Percentiles rank a stretch among this genome's conserved stretches.
Conservation (phyloP, 1,140 invertebrate species). For the Drosophila repletoides region DNA sequence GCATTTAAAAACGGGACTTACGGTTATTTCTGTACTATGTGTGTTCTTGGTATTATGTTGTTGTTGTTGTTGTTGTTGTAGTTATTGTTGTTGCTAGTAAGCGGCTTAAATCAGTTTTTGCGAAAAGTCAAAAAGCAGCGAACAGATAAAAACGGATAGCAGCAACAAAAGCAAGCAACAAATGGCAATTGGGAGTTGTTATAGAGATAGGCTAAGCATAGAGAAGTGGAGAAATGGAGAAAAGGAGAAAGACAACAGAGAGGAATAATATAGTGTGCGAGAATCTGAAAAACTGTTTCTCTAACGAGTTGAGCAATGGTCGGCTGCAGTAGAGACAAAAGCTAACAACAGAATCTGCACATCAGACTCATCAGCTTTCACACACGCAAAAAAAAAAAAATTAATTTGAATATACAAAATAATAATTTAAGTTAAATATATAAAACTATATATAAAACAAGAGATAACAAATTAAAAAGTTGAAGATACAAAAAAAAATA, state of each 20-base stretch:
- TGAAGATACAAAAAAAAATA: too few relatives aligned
- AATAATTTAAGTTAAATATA: too few relatives aligned
- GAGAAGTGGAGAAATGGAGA: neutral
- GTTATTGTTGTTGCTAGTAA: constrained; percentile 34
- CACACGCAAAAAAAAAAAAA: too few relatives aligned
- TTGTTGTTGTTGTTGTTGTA: neutral
- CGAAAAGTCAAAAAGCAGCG: constrained; percentile 50
- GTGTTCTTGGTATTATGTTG: neutral
- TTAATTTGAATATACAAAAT: too few relatives aligned
- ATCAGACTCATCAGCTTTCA: neutral
- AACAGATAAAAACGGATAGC: constrained; percentile 23
- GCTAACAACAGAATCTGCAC: constrained; percentile 16
- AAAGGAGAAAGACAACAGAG: neutral
- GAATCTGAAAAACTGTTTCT: neutral
- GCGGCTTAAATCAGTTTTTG: constrained; percentile 73
- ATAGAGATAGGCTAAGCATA: neutral
- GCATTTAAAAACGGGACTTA: constrained; percentile 47
- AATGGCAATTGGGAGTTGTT: constrained; percentile 34
- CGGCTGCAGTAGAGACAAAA: constrained; percentile 50
- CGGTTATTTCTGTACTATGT: neutral
- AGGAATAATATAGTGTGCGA: too few relatives aligned
- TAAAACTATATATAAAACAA: too few relatives aligned
- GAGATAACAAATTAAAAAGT: too few relatives aligned
- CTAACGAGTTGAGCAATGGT: constrained; percentile 55
- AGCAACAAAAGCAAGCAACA: constrained; percentile 40